Conservation (phyloP, 2,113 vertebrate genomes). For the Atlantisia rogersi region DNA sequence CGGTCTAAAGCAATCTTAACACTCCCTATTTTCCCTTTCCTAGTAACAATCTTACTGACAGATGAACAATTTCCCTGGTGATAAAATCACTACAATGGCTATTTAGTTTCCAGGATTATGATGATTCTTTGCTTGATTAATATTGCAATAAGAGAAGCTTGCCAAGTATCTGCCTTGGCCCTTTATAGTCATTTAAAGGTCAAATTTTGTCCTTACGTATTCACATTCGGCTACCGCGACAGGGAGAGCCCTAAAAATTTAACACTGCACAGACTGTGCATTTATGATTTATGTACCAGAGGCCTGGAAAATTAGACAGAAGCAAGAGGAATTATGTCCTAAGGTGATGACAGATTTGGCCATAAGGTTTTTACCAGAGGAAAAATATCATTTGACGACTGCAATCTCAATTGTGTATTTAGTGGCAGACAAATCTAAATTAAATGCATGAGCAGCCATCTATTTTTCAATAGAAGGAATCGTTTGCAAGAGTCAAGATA, state of each 20-base stretch:
- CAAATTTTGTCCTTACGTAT: constrained; percentile 7
- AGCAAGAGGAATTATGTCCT: not conserved
- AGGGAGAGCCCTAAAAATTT: constrained; percentile 38
- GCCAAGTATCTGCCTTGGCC: constrained; percentile 41
- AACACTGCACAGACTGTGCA: constrained; percentile 17
- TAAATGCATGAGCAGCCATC: not conserved
- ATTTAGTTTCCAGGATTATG: constrained; percentile 72
- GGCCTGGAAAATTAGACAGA: not conserved
- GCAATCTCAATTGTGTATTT: not conserved
- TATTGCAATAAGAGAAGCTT: constrained; percentile 64
- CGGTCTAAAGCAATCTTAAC: constrained; percentile 74
- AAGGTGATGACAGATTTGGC: not conserved
- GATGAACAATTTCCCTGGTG: constrained; percentile 78
- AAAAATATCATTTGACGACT: not conserved
- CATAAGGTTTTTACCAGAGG: not conserved
- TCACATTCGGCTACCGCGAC: not conserved
- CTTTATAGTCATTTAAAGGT: constrained; percentile 49
- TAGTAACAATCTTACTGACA: constrained; percentile 69
- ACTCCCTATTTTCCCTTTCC: constrained; percentile 64
- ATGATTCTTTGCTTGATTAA: constrained; percentile 73
- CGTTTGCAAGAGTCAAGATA: not conserved
- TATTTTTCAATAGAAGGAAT: not conserved
- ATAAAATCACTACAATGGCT: constrained; percentile 72
- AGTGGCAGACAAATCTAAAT: not conserved
- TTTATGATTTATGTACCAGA: constrained; percentile 35